Evolutionary conservation across 2,113 vertebrate genomes (phyloP).

Genomic region (Cynocephalus volans): DNA sequence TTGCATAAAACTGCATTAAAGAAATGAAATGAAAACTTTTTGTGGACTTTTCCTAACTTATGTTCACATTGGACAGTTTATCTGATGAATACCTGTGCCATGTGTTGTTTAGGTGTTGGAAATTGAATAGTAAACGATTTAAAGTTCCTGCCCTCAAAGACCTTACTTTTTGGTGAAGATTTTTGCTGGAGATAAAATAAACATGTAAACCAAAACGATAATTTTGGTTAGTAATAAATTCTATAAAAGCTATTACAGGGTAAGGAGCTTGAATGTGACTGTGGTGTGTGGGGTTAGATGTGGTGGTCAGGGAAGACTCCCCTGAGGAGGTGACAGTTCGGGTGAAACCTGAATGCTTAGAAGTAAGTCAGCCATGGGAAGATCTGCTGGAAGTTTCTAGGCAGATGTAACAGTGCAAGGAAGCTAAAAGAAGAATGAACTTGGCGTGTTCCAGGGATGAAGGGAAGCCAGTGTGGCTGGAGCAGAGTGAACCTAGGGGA

Average conservation of each 20-base stretch:
- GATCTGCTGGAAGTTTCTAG: slow-evolving; percentile 26
- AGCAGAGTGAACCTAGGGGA: background rate
- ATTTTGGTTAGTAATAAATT: slow-evolving; percentile 23
- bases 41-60: background rate
- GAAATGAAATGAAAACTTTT: slow-evolving; percentile 46
- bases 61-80: background rate
- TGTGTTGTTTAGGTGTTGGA: background rate
- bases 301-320: background rate
- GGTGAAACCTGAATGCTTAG: background rate
- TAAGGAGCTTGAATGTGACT: background rate
- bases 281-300: background rate
- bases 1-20: slow-evolving; percentile 11
- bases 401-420: background rate
- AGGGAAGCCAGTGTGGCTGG: background rate
- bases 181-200: background rate
- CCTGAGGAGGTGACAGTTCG: background rate
- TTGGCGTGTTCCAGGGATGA: background rate
- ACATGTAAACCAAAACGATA: background rate
- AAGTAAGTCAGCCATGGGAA: slow-evolving; percentile 16
- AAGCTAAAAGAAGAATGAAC: background rate
- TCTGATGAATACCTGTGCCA: background rate
- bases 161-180: slow-evolving; percentile 31
- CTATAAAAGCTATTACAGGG: background rate
- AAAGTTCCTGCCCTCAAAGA: background rate
- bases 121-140: background rate